Conservation (phyloP, 2,888 invertebrate genomes). For the Apodemia mormo region DNA sequence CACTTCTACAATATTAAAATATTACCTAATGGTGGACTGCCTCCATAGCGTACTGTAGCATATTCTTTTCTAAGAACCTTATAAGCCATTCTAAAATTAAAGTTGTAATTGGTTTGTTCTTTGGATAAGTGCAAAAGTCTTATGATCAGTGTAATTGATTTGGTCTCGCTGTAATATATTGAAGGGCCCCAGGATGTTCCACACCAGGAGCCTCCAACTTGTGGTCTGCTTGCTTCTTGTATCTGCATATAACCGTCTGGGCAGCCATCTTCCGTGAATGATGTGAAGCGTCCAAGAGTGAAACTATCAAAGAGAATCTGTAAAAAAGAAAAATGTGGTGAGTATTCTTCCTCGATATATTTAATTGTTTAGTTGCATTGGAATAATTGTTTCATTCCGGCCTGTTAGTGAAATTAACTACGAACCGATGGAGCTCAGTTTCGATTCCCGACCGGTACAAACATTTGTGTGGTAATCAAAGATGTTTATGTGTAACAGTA, state of each 20-base stretch:
- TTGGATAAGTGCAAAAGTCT: slow-evolving; percentile 85
- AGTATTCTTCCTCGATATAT: background rate
- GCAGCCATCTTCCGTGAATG: slow-evolving; percentile 92
- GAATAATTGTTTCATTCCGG: no score
- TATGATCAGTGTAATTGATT: slow-evolving; percentile 84
- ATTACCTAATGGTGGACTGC: slow-evolving; percentile 70
- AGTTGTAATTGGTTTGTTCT: slow-evolving; percentile 93
- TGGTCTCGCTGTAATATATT: slow-evolving; percentile 94
- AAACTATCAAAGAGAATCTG: slow-evolving; percentile 96
- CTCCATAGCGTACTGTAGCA: slow-evolving; percentile 92
- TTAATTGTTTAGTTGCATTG: no score
- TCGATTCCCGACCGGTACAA: no score
- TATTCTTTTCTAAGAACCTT: slow-evolving; percentile 90
- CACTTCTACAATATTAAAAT: slow-evolving; percentile 24
- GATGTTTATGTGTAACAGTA: no score
- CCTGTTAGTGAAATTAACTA: no score
- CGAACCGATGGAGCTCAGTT: no score
- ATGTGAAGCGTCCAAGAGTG: slow-evolving; percentile 93
- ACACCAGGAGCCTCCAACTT: slow-evolving; percentile 95
- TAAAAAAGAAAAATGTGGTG: slow-evolving; percentile 40
- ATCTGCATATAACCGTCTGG: slow-evolving; percentile 96
- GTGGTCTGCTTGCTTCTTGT: slow-evolving; percentile 90
- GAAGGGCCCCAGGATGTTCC: slow-evolving; percentile 94
- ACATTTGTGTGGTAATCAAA: no score
- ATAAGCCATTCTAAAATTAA: slow-evolving; percentile 94